phyloP scores from a whole-genome alignment of 2,113 vertebrate species.

The Nyctereutes procyonoides region DNA sequence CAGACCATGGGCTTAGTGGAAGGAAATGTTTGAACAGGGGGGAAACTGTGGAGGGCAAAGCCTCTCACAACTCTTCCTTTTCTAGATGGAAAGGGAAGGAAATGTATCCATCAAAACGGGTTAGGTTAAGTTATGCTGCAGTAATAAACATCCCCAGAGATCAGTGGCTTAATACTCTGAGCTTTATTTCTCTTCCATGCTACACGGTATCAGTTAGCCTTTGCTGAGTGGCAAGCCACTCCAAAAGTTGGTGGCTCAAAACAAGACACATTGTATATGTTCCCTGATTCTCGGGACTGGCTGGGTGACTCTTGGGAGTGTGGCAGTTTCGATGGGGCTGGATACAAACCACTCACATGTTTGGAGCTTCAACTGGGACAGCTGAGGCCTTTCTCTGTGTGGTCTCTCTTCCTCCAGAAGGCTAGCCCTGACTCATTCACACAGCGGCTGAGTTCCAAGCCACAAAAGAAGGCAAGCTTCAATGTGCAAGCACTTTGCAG shows the following conservation, averaged over 20 bases:
- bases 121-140: not conserved
- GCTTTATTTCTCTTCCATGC: not conserved
- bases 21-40: not conserved
- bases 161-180: not conserved
- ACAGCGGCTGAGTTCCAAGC: not conserved
- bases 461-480: not conserved
- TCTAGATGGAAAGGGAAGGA: not conserved
- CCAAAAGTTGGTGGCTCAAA: not conserved
- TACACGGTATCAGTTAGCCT: not conserved
- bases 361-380: not conserved
- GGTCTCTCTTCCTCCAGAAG: not conserved
- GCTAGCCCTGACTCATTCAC: not conserved
- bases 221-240: not conserved
- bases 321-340: not conserved
- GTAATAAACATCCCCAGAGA: not conserved
- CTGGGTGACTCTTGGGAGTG: not conserved
- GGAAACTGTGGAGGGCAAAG: not conserved
- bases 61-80: not conserved
- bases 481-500: not conserved
- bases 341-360: not conserved
- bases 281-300: not conserved
- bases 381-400: not conserved
- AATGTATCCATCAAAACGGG: not conserved
- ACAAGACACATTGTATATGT: not conserved
- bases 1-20: not conserved